phyloP scores from a whole-genome alignment of 2,113 vertebrate genomes.

The Platichthys stellatus region DNA sequence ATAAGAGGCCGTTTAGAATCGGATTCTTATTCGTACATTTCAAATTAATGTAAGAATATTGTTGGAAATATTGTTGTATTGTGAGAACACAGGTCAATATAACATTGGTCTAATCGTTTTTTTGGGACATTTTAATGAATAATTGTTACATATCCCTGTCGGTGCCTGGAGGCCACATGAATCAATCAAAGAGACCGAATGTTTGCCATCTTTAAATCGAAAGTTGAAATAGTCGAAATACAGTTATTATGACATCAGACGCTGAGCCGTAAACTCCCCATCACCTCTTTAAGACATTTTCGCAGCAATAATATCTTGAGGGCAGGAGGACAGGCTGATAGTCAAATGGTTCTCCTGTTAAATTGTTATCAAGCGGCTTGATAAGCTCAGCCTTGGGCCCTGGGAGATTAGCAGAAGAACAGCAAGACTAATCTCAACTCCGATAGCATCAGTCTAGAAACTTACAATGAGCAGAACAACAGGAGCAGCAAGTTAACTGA shows the following conservation, averaged over 20 bases:
- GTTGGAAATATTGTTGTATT: too few species aligned
- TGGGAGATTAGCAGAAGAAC: slow-evolving; percentile 53
- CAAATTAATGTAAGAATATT: too few species aligned
- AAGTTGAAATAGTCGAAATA: slow-evolving; percentile 10
- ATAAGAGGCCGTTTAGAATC: too few species aligned
- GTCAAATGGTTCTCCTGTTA: slow-evolving; percentile 45
- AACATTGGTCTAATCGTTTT: too few species aligned
- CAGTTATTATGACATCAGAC: slow-evolving; percentile 25
- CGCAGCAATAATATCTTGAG: slow-evolving; percentile 33
- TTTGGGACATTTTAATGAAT: too few species aligned
- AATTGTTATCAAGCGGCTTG: slow-evolving; percentile 56
- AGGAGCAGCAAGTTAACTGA: background rate
- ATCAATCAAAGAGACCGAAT: background rate
- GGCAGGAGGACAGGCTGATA: slow-evolving; percentile 31
- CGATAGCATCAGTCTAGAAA: slow-evolving; percentile 44
- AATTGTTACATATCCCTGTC: too few species aligned
- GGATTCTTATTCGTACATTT: too few species aligned
- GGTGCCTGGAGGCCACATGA: too few species aligned
- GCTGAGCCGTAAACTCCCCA: slow-evolving; percentile 25
- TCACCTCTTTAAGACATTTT: slow-evolving; percentile 23
- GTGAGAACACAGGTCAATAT: too few species aligned
- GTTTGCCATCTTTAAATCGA: slow-evolving; percentile 9
- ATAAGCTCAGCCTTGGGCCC: slow-evolving; percentile 47
- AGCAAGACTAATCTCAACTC: slow-evolving; percentile 32
- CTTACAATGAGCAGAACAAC: slow-evolving; percentile 24